Evolutionary conservation across 2,797 vertebrate species (phyloP).

Genomic region (Anniella stebbinsi): DNA sequence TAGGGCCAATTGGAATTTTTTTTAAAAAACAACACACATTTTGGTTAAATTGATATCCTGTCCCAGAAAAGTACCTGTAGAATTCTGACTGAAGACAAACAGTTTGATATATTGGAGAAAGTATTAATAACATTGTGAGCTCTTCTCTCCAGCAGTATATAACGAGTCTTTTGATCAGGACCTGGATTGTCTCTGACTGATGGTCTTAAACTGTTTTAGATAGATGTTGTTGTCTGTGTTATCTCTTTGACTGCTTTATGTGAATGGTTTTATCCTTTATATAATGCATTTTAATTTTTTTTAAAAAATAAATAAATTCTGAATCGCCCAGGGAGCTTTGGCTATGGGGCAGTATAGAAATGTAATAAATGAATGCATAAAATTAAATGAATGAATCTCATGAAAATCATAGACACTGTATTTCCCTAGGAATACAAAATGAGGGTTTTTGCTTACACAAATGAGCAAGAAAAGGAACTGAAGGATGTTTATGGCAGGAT

Average conservation of each 20-base stretch:
- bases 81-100: constrained; percentile 54
- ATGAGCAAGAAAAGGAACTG: neutral
- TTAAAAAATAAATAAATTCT: too few relatives aligned
- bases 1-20: constrained; percentile 48
- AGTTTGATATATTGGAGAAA: constrained; percentile 2
- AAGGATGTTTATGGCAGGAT: neutral
- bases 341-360: too few relatives aligned
- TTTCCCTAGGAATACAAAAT: neutral
- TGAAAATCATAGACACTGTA: neutral
- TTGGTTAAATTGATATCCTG: constrained; percentile 53
- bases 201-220: too few relatives aligned
- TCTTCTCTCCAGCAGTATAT: too few relatives aligned
- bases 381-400: neutral
- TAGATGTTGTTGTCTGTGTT: too few relatives aligned
- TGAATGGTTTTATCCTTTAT: too few relatives aligned
- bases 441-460: neutral
- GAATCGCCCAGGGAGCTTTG: too few relatives aligned
- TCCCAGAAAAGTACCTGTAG: constrained; percentile 32
- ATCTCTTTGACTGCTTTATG: too few relatives aligned
- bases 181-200: too few relatives aligned
- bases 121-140: constrained; percentile 53
- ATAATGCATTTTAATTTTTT: too few relatives aligned
- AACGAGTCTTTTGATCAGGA: too few relatives aligned
- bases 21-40: neutral
- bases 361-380: neutral